These are phyloP conservation scores for Hypocryptadius cinnamomeus DNA, from an alignment of 2,113 vertebrate species.

Conservation along the genomic window DNA sequence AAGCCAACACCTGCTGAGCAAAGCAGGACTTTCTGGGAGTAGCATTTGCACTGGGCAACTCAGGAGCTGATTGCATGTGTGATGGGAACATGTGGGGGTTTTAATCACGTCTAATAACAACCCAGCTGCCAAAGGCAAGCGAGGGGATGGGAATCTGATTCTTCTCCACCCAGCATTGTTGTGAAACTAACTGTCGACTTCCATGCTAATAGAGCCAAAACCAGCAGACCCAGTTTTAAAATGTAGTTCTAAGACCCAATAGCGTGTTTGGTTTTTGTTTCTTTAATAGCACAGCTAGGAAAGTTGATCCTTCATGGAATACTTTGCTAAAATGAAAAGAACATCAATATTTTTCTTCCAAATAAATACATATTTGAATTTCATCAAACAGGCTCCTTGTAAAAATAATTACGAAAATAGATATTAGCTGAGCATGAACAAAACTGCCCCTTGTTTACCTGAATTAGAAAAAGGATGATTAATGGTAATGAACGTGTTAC, in stretches of 20 bases:
- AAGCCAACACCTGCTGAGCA: not conserved
- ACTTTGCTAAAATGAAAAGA: not conserved
- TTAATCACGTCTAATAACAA: not conserved
- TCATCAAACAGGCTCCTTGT: not conserved
- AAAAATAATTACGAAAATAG: not conserved
- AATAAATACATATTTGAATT: constrained; percentile 12
- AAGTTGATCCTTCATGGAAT: not conserved
- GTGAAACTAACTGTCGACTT: not conserved
- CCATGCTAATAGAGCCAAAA: not conserved
- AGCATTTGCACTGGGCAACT: not conserved
- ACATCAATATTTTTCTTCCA: constrained; percentile 11
- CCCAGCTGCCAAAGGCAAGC: not conserved
- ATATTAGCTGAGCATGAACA: not conserved
- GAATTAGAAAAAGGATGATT: constrained; percentile 39
- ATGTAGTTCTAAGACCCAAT: not conserved
- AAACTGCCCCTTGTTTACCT: constrained; percentile 21
- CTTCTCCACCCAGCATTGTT: not conserved
- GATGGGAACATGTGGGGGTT: not conserved
- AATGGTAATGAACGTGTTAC: constrained; percentile 36
- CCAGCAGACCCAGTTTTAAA: not conserved
- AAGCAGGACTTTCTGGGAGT: not conserved
- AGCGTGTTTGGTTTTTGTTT: not conserved
- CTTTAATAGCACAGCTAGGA: not conserved
- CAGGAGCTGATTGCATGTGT: fast-evolving
- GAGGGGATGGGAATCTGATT: not conserved